phyloP scores from a whole-genome alignment of 2,888 invertebrate species.

The Drosophila paramelanica region DNA sequence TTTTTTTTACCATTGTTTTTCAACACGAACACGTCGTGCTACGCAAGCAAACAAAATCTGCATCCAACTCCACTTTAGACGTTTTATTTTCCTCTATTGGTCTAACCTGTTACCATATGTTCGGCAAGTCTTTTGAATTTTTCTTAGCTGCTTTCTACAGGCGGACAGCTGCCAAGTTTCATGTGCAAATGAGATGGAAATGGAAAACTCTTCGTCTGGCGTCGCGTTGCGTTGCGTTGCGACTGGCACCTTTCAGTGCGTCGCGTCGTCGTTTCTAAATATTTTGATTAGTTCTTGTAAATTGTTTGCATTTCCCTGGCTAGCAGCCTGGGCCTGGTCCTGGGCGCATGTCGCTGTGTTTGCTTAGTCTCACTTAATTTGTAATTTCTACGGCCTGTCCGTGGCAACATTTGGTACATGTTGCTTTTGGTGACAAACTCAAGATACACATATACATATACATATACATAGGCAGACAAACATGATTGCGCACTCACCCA shows the following conservation, averaged over 20 bases:
- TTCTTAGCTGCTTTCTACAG: conserved; percentile 30
- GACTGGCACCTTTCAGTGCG: conserved; percentile 66
- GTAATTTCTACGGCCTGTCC: conserved; percentile 63
- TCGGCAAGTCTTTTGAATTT: conserved; percentile 35
- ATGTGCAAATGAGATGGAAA: conserved; percentile 58
- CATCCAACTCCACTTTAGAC: conserved; percentile 2
- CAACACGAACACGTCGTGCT: background rate
- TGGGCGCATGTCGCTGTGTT: conserved; percentile 43
- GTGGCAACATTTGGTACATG: conserved; percentile 72
- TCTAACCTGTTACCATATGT: conserved; percentile 60
- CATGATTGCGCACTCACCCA: conserved; percentile 5
- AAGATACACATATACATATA: background rate
- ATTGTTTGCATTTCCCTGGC: conserved; percentile 55
- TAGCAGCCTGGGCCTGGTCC: conserved; percentile 4
- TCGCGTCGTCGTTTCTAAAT: conserved; percentile 53
- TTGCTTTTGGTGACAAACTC: conserved; percentile 72
- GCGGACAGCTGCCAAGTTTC: conserved; percentile 76
- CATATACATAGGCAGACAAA: conserved; percentile 6
- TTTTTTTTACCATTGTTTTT: no score
- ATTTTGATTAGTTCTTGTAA: conserved; percentile 79
- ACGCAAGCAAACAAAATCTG: no score
- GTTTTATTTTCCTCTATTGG: conserved; percentile 20
- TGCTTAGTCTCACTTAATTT: conserved; percentile 70
- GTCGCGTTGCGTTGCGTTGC: conserved; percentile 1
- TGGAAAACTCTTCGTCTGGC: conserved; percentile 40